These are phyloP conservation scores for Otus sunia DNA, from an alignment of 2,113 vertebrate species.

Conservation along the genomic window DNA sequence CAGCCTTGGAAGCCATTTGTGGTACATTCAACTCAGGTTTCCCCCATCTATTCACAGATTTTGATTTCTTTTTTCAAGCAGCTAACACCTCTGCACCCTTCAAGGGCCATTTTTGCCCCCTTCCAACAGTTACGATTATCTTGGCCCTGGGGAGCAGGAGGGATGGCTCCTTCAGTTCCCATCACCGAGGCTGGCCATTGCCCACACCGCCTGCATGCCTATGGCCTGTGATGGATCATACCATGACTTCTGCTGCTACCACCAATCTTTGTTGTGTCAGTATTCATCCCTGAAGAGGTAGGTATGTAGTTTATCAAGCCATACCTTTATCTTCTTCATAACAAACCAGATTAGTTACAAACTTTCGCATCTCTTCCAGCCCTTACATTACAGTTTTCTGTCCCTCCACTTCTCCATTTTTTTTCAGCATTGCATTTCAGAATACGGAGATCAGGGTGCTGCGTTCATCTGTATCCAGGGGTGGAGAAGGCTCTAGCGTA, in stretches of 20 bases:
- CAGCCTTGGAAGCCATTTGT: too few species aligned
- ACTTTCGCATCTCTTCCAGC: not conserved
- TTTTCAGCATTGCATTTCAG: not conserved
- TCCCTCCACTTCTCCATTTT: not conserved
- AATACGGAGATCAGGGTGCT: not conserved
- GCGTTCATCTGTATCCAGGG: too few species aligned
- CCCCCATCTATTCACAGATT: fast-evolving
- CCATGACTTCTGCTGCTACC: fast-evolving
- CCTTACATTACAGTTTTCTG: not conserved
- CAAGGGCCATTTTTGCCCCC: too few species aligned
- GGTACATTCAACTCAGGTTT: fast-evolving
- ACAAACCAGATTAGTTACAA: not conserved
- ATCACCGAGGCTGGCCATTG: fast-evolving
- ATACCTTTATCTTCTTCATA: not conserved
- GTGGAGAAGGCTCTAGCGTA: not conserved
- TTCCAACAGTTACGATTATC: fast-evolving
- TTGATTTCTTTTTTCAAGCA: not conserved
- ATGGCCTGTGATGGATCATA: fast-evolving
- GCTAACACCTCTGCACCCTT: not conserved
- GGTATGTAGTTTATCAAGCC: not conserved
- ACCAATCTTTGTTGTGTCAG: fast-evolving
- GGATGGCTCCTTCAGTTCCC: too few species aligned
- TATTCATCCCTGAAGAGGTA: not conserved
- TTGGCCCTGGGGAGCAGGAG: too few species aligned
- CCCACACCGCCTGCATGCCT: too few species aligned